phyloP scores from a whole-genome alignment of 1,140 invertebrate species.

The Doryteuthis pealeii region DNA sequence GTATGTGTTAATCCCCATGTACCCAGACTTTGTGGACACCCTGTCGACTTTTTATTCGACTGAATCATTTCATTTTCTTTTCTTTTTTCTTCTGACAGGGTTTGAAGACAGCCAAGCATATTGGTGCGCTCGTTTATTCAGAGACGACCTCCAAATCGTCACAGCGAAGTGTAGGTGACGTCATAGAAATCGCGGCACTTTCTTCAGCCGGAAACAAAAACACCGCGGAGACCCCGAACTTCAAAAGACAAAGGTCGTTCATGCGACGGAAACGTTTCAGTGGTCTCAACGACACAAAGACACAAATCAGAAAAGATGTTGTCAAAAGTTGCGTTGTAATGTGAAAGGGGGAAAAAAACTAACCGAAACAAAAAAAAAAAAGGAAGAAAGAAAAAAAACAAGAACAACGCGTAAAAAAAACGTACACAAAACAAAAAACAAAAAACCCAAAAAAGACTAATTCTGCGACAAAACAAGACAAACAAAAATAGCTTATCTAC shows the following conservation, averaged over 20 bases:
- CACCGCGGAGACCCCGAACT: slow-evolving; percentile 28
- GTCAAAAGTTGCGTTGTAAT: slow-evolving; percentile 52
- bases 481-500: too few relatives aligned
- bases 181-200: slow-evolving; percentile 69
- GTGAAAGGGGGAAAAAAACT: slow-evolving; percentile 27
- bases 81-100: slow-evolving; percentile 36
- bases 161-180: slow-evolving; percentile 67
- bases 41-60: too few relatives aligned
- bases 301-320: slow-evolving; percentile 48
- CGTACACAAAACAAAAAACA: too few relatives aligned
- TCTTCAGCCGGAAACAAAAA: slow-evolving; percentile 65
- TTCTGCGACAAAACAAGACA: too few relatives aligned
- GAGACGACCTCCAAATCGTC: slow-evolving; percentile 68
- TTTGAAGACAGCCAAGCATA: slow-evolving; percentile 62
- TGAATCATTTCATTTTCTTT: background rate
- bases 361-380: too few relatives aligned
- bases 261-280: slow-evolving; percentile 49
- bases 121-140: slow-evolving; percentile 70
- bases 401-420: too few relatives aligned
- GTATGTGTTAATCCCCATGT: too few relatives aligned
- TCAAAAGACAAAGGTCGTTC: slow-evolving; percentile 49
- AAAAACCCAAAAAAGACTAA: too few relatives aligned
- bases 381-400: too few relatives aligned
- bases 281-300: slow-evolving; percentile 49
- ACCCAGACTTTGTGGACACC: too few relatives aligned